Base-by-base conservation (phyloP, 2,113 vertebrate species). In the Penelope pileata region DNA sequence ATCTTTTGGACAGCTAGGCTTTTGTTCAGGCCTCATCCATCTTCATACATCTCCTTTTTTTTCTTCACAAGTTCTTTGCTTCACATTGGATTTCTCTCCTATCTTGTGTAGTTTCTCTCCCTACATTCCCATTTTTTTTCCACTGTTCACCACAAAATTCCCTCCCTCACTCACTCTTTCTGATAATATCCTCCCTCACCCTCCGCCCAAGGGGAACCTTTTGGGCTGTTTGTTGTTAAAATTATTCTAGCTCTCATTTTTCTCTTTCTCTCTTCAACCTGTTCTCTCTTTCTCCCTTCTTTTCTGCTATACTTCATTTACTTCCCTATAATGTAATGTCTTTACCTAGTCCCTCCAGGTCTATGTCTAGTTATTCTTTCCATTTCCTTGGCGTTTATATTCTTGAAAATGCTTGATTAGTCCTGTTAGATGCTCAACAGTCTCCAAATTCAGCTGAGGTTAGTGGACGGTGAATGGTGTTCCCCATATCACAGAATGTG, bases 401-500 rank as follows among this genome's bases (percentile, higher is more conserved):
- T 56, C 40, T 79, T 56, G 60, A 42, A 83, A 83, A 42, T 54
- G 47, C 34, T 54, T 36, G 50, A 42, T n/a, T 59, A 48, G 67
- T 67, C 40, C 67, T 78, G 21, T 23, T 40, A 47, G 24, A 51
- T 77, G 70, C 19, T 70, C 29, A 64, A 59, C n/a, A 70, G 42
- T 16, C 13, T 76, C 63, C 90, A 70, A 51, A 56, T 45, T 66
- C 43, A 42, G n/a, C 66, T 47, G 38, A 40, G 22, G 24, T 56
- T 10, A 21, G 69, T 32, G 43, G 50, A 51, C 69, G 53, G 8
- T 18, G 13, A 53, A 45, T 64, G 29, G 23, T 50, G 38, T 70
- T 54, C 24, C 12, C 24, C 15, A 38, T 48, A 42, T 69, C 48
- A 23, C 10, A 47, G 34, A 51, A 1, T 0, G 1, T 45, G 7